These are phyloP conservation scores for Apotomis turbidana DNA, from an alignment of 2,888 invertebrate species.

Conservation along the genomic window DNA sequence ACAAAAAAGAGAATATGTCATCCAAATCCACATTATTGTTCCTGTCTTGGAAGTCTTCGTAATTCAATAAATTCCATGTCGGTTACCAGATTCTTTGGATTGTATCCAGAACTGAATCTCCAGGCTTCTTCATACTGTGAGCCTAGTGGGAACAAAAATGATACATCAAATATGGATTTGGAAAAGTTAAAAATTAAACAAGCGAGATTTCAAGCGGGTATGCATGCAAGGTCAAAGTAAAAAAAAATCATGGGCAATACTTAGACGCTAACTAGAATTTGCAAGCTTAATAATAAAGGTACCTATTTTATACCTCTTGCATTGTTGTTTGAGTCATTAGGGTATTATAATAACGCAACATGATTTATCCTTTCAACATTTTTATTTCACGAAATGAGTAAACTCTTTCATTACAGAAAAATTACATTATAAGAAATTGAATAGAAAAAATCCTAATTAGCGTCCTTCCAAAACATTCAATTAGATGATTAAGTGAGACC, in stretches of 20 bases:
- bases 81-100: constrained; percentile 58
- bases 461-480: constrained; percentile 21
- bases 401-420: too few species aligned
- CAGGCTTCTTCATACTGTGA: constrained; percentile 77
- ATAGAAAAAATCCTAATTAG: constrained; percentile 20
- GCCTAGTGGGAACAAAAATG: constrained; percentile 77
- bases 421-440: neutral
- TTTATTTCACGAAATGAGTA: too few species aligned
- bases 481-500: constrained; percentile 2
- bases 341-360: too few species aligned
- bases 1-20: constrained; percentile 55
- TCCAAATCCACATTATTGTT: constrained; percentile 73
- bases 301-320: too few species aligned
- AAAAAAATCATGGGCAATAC: too few species aligned
- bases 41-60: constrained; percentile 63
- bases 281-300: too few species aligned
- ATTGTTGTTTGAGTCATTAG: too few species aligned
- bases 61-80: constrained; percentile 67
- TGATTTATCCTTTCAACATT: too few species aligned
- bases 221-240: constrained; percentile 14
- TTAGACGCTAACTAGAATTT: neutral
- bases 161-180: constrained; percentile 78
- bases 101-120: constrained; percentile 55
- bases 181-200: constrained; percentile 50
- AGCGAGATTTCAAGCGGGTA: constrained; percentile 41